Conservation (phyloP, 1,140 invertebrate genomes). For the Drosophila pectinifera region DNA sequence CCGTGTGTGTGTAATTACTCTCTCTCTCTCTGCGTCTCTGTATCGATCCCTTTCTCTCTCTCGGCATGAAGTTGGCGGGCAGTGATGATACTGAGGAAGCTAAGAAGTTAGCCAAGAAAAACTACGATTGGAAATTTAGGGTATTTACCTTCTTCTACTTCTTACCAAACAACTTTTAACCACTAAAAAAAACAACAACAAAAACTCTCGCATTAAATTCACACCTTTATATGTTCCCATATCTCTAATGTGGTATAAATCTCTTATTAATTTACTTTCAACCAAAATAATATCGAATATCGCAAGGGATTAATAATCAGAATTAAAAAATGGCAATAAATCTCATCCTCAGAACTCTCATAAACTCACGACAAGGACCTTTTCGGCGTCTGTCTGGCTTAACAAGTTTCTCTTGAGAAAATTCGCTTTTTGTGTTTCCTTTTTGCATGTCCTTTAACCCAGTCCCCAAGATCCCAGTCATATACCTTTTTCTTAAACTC, state of each 20-base stretch:
- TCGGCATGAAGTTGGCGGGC: slow-evolving; percentile 78
- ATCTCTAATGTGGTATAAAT: slow-evolving; percentile 37
- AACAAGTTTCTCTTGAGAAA: slow-evolving; percentile 30
- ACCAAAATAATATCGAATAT: slow-evolving; percentile 9
- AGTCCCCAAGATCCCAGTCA: background rate
- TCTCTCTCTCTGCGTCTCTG: slow-evolving; percentile 50
- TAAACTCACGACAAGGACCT: slow-evolving; percentile 15
- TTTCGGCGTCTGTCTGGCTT: slow-evolving; percentile 32
- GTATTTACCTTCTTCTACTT: slow-evolving; percentile 86
- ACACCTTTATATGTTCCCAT: slow-evolving; percentile 49
- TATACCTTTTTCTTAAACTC: slow-evolving; percentile 1
- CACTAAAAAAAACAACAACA: slow-evolving; percentile 22
- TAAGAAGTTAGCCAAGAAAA: slow-evolving; percentile 88
- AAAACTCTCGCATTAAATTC: slow-evolving; percentile 40
- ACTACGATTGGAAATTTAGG: slow-evolving; percentile 93
- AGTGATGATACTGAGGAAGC: slow-evolving; percentile 86
- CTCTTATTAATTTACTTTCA: slow-evolving; percentile 44
- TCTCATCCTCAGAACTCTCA: slow-evolving; percentile 46
- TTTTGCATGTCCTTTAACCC: slow-evolving; percentile 27
- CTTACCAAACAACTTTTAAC: slow-evolving; percentile 25
- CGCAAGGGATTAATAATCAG: slow-evolving; percentile 15
- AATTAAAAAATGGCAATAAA: slow-evolving; percentile 15
- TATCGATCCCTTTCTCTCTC: slow-evolving; percentile 33
- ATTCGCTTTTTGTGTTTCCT: slow-evolving; percentile 34
- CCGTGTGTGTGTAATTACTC: slow-evolving; percentile 46